phyloP scores from a whole-genome alignment of 2,888 invertebrate species.

The Alsophila aescularia region DNA sequence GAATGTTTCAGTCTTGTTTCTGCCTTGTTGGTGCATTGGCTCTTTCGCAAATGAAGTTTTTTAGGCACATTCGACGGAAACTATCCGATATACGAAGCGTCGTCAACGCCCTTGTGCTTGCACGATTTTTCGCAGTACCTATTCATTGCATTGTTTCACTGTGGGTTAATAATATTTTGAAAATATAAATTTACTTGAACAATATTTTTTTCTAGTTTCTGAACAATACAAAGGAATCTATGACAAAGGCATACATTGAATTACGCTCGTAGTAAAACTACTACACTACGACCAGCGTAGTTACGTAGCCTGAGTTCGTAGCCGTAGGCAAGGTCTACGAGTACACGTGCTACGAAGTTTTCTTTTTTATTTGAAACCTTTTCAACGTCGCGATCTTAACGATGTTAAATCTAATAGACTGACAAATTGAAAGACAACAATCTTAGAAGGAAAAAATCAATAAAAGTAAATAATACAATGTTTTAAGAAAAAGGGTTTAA shows the following conservation, averaged over 20 bases:
- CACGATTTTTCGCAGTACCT: too few relatives aligned
- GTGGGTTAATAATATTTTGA: too few relatives aligned
- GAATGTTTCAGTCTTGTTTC: slow-evolving; percentile 25
- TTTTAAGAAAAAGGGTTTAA: too few relatives aligned
- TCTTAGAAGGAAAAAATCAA: too few relatives aligned
- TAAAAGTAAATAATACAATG: too few relatives aligned
- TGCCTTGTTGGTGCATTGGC: slow-evolving; percentile 34
- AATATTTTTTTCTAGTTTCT: too few relatives aligned
- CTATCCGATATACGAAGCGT: slow-evolving; percentile 32
- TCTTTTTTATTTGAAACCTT: too few relatives aligned
- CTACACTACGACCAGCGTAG: neutral
- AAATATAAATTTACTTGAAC: too few relatives aligned
- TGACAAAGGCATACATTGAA: neutral
- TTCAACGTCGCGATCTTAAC: too few relatives aligned
- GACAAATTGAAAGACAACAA: too few relatives aligned
- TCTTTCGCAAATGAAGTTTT: slow-evolving; percentile 41
- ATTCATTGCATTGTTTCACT: too few relatives aligned
- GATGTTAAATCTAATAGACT: too few relatives aligned
- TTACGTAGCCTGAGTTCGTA: neutral
- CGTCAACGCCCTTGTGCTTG: neutral
- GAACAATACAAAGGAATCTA: neutral
- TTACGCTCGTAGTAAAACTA: neutral
- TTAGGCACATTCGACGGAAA: slow-evolving; percentile 24
- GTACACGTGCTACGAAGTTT: neutral
- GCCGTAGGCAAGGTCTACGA: neutral